Conservation (phyloP, 2,113 vertebrate species). For the Pseudonaja textilis region DNA sequence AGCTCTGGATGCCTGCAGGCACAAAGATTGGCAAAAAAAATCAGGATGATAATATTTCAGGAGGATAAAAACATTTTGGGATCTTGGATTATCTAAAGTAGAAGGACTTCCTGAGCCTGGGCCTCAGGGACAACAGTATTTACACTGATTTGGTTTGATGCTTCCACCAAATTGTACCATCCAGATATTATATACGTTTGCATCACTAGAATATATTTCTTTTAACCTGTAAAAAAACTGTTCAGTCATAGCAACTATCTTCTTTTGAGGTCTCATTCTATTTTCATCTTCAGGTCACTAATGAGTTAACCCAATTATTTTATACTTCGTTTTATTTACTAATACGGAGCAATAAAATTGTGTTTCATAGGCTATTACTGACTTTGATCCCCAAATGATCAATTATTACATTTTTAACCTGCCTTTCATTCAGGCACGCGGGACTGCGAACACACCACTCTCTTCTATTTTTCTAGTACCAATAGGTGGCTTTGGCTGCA, state of each 20-base stretch:
- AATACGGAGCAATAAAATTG: background rate
- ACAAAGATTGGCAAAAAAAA: slow-evolving; percentile 24
- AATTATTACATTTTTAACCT: background rate
- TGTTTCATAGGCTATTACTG: background rate
- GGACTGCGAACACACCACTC: background rate
- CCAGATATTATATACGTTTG: background rate
- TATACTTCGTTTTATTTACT: background rate
- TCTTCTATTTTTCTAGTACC: background rate
- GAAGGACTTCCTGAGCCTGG: background rate
- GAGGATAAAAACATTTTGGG: background rate
- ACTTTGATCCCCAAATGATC: background rate
- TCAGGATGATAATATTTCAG: background rate
- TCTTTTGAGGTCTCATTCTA: background rate
- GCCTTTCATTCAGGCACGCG: background rate
- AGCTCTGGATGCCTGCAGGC: slow-evolving; percentile 81
- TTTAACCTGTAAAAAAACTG: background rate
- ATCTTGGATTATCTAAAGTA: background rate
- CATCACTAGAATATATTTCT: background rate
- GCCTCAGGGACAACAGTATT: background rate
- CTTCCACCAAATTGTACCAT: background rate
- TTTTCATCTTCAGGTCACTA: background rate
- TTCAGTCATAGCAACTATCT: background rate
- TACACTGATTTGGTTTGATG: background rate
- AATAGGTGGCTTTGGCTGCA: background rate
- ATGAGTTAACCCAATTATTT: background rate